Percentiles rank a stretch among this genome's conserved stretches.
These are phyloP conservation scores for Callionymus lyra DNA, from an alignment of 2,113 vertebrate genomes.

Conservation along the genomic window DNA sequence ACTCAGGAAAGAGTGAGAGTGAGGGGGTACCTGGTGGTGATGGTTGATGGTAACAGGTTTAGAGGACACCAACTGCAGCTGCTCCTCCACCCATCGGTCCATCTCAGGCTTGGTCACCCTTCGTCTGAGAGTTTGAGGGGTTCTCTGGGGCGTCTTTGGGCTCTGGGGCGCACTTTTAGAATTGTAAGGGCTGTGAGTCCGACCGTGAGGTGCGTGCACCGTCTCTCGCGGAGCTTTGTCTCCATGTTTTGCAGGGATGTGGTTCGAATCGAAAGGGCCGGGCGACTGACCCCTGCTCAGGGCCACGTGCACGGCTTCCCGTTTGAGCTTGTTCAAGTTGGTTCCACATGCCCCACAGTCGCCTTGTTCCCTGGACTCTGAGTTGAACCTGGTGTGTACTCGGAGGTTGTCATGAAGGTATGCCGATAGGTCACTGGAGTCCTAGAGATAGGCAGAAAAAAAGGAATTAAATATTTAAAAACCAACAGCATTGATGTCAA, in stretches of 20 bases:
- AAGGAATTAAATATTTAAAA: no score
- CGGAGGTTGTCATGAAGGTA: conserved; percentile 85
- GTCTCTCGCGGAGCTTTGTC: conserved; percentile 29
- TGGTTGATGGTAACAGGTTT: conserved; percentile 76
- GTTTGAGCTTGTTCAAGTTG: conserved; percentile 84
- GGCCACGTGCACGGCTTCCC: conserved; percentile 88
- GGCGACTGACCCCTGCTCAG: conserved; percentile 61
- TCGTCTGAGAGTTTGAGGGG: conserved; percentile 49
- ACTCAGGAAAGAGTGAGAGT: conserved; percentile 10
- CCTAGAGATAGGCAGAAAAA: conserved; percentile 24
- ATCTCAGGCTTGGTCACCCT: conserved; percentile 76
- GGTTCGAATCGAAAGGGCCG: conserved; percentile 27
- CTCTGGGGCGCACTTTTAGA: conserved; percentile 22
- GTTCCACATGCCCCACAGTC: conserved; percentile 82
- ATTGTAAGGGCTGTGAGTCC: conserved; percentile 41
- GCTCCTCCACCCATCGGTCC: conserved; percentile 78
- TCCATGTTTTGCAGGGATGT: conserved; percentile 26
- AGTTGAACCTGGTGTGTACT: conserved; percentile 68
- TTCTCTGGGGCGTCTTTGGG: conserved; percentile 65
- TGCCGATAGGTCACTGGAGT: conserved; percentile 32
- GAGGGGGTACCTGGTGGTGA: conserved; percentile 77
- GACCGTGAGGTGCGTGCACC: conserved; percentile 16
- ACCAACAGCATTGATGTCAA: no score
- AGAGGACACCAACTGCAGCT: conserved; percentile 76
- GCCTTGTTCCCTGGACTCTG: conserved; percentile 79